Percentiles rank a stretch among this genome's conserved stretches.
Evolutionary conservation across 2,113 vertebrate genomes (phyloP).

Genomic region (Sylvietta virens): DNA sequence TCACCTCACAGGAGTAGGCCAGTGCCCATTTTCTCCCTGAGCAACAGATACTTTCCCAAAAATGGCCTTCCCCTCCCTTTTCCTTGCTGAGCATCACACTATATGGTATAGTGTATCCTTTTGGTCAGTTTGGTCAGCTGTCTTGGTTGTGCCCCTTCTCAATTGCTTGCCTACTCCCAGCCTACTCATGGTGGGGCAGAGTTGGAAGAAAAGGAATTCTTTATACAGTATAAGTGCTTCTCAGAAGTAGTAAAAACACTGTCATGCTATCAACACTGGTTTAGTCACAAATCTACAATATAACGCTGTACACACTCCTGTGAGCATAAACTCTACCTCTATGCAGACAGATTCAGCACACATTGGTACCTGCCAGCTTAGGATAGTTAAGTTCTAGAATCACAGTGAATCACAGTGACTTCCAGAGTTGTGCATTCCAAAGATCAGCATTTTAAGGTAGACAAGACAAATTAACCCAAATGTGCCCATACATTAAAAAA

Average conservation of each 20-base stretch:
- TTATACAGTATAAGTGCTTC: neutral
- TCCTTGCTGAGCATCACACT: neutral
- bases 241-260: neutral
- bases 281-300: neutral
- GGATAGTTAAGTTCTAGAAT: neutral
- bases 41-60: neutral
- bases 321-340: neutral
- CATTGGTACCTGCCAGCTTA: neutral
- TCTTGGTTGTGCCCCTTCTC: neutral
- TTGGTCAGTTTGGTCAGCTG: neutral
- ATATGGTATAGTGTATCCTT: accelerated
- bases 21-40: neutral
- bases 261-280: neutral
- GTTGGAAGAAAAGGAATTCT: neutral
- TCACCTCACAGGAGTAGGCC: neutral
- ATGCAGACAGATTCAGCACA: neutral
- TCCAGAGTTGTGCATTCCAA: neutral
- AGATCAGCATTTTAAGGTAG: neutral
- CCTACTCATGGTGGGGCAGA: accelerated
- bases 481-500: neutral
- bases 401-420: neutral
- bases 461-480: neutral
- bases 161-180: neutral
- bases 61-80: neutral
- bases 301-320: neutral